These are phyloP conservation scores for Eleginops maclovinus DNA, from an alignment of 2,113 vertebrate genomes.

Conservation along the genomic window DNA sequence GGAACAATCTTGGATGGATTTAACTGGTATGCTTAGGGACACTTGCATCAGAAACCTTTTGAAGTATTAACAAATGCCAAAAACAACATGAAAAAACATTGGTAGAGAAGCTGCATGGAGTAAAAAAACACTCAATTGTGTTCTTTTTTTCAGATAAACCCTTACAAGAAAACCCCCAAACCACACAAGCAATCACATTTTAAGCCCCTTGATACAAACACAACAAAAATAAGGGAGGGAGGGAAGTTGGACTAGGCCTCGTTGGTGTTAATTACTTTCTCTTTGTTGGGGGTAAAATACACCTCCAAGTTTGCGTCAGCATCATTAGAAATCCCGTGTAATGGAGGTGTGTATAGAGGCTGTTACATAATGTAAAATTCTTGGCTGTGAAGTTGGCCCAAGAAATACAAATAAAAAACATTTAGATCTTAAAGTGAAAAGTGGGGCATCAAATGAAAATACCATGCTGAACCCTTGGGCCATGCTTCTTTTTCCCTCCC, in stretches of 20 bases:
- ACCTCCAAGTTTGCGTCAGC: constrained; percentile 44
- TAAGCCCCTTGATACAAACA: constrained; percentile 38
- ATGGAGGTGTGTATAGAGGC: background rate
- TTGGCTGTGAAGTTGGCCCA: constrained; percentile 1
- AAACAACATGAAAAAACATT: constrained; percentile 32
- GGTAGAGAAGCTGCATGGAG: constrained; percentile 16
- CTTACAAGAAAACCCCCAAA: constrained; percentile 46
- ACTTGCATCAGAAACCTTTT: constrained; percentile 35
- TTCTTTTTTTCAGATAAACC: constrained; percentile 54
- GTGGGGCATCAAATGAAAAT: constrained; percentile 48
- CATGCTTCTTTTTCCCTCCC: background rate
- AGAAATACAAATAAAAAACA: constrained; percentile 37
- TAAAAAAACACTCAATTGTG: constrained; percentile 40
- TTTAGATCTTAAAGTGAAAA: constrained; percentile 51
- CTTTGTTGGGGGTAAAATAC: constrained; percentile 51
- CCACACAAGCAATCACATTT: constrained; percentile 61
- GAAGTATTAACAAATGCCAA: constrained; percentile 24
- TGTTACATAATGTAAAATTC: constrained; percentile 20
- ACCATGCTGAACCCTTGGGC: constrained; percentile 38
- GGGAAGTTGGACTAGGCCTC: constrained; percentile 18
- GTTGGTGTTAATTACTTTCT: constrained; percentile 69
- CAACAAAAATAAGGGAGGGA: constrained; percentile 8
- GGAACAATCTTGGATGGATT: background rate
- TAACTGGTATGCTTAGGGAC: constrained; percentile 16
- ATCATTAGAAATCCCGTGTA: constrained; percentile 41